Conservation (phyloP, 2,797 vertebrate genomes). For the Benthosema pterotum region DNA sequence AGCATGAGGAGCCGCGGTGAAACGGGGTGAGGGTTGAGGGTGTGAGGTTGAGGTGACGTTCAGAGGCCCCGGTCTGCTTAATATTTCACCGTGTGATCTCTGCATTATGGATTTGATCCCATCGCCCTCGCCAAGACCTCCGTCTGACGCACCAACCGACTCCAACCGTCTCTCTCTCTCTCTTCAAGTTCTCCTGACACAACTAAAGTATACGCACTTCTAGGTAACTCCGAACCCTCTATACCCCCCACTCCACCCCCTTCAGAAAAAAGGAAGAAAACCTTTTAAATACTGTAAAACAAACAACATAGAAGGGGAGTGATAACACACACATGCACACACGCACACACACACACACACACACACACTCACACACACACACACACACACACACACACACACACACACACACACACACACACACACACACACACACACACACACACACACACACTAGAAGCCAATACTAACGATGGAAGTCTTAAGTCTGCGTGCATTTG, state of each 20-base stretch:
- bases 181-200: constrained; percentile 25
- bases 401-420: too few relatives aligned
- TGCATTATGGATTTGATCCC: constrained; percentile 75
- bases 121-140: constrained; percentile 73
- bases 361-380: too few relatives aligned
- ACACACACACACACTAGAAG: too few relatives aligned
- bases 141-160: constrained; percentile 44
- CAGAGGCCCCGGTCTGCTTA: constrained; percentile 73
- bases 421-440: too few relatives aligned
- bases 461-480: too few relatives aligned
- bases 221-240: constrained; percentile 9
- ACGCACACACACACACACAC: too few relatives aligned
- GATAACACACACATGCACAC: too few relatives aligned
- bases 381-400: too few relatives aligned
- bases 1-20: constrained; percentile 57
- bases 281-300: constrained; percentile 13
- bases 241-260: background rate
- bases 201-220: constrained; percentile 52
- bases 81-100: constrained; percentile 75
- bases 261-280: background rate
- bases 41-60: constrained; percentile 64
- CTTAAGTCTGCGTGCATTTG: constrained; percentile 13
- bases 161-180: constrained; percentile 16
- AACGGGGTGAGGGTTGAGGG: constrained; percentile 65
- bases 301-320: background rate